Base-by-base conservation (phyloP, 2,888 invertebrate species). In the Stenoptilia bipunctidactyla region DNA sequence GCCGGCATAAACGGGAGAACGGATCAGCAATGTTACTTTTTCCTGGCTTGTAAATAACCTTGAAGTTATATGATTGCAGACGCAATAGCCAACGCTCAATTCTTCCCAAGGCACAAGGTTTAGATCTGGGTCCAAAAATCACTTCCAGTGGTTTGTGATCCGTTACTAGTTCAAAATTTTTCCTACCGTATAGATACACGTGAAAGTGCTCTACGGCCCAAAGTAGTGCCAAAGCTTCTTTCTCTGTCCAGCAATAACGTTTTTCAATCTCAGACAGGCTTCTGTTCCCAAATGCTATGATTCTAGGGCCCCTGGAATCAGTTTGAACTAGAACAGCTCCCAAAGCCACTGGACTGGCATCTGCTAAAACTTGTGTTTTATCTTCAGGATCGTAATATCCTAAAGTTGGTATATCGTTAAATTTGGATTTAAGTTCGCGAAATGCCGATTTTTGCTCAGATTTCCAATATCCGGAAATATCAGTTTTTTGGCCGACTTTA, bases 141-240 rank as follows among this genome's bases (percentile, higher is more conserved):
- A 43, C 46, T 34, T 60, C 56, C 8, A 80, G 45, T 1, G 73
- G 67, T 38, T 55, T 54, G 35, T 56, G 54, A 30, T 58, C 54
- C 0, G 44, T 58, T 0, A 54, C 38, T 5, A 61, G 47, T 1
- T 58, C 61, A 37, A 53, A 53, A n/a, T 4, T 6, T 10, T 42
- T 15, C 20, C 48, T 45, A 1, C 50, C 51, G 39, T 34, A 53
- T 1, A 53, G 38, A 14, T 33, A 53, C 9, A 48, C 41, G 5
- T 46, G 5, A 15, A 51, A 51, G 34, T 50, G 49, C 13, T 51
- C 51, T 1, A 50, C 40, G 1, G 50, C 48, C 49, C 52, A 51
- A 0, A 51, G 50, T 2, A 52, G 13, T 0, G 47, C 44, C 1
- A 49, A 15, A 1, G 50, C 51, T 35, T 48, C 48, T 33, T 52